Evolutionary conservation across 2,888 invertebrate genomes (phyloP).

Genomic region (Ochropleura leucogaster): DNA sequence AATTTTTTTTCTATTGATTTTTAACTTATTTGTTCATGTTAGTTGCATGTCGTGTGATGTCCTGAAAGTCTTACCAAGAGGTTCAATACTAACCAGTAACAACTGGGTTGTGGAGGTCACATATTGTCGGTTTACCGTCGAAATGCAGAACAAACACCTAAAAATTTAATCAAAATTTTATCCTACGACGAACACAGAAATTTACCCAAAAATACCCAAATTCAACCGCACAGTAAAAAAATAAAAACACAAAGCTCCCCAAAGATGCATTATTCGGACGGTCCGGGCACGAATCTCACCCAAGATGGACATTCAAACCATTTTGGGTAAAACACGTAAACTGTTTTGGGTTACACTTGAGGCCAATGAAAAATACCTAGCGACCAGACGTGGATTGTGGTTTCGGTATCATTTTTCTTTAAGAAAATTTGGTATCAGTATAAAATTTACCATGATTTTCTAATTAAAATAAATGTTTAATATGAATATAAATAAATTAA

Average conservation of each 20-base stretch:
- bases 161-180: constrained; percentile 22
- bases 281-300: constrained; percentile 74
- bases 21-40: not conserved
- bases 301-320: constrained; percentile 78
- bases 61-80: too few species aligned
- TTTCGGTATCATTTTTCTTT: constrained; percentile 7
- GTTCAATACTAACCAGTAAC: too few species aligned
- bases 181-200: not conserved
- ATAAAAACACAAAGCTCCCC: constrained; percentile 66
- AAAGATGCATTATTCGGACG: constrained; percentile 72
- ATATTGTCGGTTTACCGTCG: too few species aligned
- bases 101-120: too few species aligned
- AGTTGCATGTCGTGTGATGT: too few species aligned
- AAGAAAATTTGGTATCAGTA: not conserved
- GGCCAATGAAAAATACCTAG: constrained; percentile 58
- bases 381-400: not conserved
- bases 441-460: too few species aligned
- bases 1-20: not conserved
- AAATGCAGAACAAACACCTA: constrained; percentile 18
- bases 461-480: not conserved
- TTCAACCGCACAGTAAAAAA: constrained; percentile 51
- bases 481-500: not conserved
- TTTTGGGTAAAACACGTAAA: constrained; percentile 81
- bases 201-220: constrained; percentile 32
- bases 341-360: constrained; percentile 71